Percentiles rank a stretch among this genome's conserved stretches.
Evolutionary conservation across 2,888 invertebrate species (phyloP).

Genomic region (Meiosimyza decipiens): DNA sequence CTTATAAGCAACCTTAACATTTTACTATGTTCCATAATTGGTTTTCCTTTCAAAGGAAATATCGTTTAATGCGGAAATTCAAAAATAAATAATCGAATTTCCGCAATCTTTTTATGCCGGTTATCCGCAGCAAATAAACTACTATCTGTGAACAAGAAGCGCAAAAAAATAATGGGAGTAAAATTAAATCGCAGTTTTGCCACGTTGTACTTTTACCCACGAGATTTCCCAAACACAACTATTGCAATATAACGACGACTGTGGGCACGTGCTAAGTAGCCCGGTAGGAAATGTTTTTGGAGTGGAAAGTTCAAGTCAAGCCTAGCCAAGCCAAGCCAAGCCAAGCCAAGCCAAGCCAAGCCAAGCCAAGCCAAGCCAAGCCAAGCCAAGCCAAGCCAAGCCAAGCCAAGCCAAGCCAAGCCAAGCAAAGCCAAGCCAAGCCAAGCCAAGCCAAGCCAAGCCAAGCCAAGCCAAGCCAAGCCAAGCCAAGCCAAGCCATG

Average conservation of each 20-base stretch:
- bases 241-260: conserved; percentile 15
- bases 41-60: conserved; percentile 50
- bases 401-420: too few species aligned
- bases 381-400: too few species aligned
- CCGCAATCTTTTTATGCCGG: conserved; percentile 48
- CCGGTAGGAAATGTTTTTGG: not conserved
- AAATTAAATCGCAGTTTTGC: conserved; percentile 13
- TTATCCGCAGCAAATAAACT: conserved; percentile 18
- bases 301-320: too few species aligned
- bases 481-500: too few species aligned
- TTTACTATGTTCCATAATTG: conserved; percentile 50
- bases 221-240: not conserved
- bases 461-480: too few species aligned
- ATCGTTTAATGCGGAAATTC: conserved; percentile 51
- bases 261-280: conserved; percentile 25
- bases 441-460: too few species aligned
- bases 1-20: not conserved
- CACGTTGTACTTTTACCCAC: not conserved
- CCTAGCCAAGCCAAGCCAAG: too few species aligned
- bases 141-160: not conserved
- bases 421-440: too few species aligned
- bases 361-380: too few species aligned
- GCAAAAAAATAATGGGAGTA: not conserved
- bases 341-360: too few species aligned
- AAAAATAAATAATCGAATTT: conserved; percentile 61